Evolutionary conservation across 1,140 invertebrate genomes (phyloP).

Genomic region (Metaphire vulgaris): DNA sequence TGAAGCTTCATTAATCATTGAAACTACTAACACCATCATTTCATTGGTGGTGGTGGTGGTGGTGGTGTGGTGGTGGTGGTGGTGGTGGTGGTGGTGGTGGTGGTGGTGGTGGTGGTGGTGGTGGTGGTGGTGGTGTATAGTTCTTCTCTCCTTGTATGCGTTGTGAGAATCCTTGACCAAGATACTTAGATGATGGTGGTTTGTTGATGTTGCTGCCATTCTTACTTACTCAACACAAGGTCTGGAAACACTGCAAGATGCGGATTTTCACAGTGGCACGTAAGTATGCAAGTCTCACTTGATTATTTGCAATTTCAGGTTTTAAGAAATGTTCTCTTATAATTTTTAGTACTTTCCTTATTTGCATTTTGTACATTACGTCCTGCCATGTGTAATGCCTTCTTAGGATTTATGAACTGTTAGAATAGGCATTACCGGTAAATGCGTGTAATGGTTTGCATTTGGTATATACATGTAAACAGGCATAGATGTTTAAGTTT

Average conservation of each 20-base stretch:
- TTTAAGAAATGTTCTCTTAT: too few relatives aligned
- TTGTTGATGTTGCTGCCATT: slow-evolving; percentile 95
- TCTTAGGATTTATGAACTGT: too few relatives aligned
- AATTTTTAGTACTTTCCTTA: too few relatives aligned
- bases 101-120: not conserved
- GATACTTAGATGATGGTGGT: slow-evolving; percentile 72
- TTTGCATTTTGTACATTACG: too few relatives aligned
- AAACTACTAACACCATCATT: not conserved
- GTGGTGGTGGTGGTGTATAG: not conserved
- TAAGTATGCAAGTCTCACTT: too few relatives aligned
- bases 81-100: not conserved
- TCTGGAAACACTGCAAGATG: slow-evolving; percentile 97
- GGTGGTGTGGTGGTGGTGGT: too few relatives aligned
- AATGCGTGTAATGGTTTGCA: too few relatives aligned
- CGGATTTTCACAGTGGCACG: slow-evolving; percentile 96
- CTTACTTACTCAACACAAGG: slow-evolving; percentile 80
- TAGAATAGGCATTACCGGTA: too few relatives aligned
- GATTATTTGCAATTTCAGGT: too few relatives aligned
- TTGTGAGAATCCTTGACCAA: not conserved
- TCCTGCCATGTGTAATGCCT: too few relatives aligned
- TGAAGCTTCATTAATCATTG: not conserved
- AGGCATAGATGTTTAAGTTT: too few relatives aligned
- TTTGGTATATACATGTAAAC: too few relatives aligned
- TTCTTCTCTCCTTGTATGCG: not conserved
- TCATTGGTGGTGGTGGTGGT: not conserved